Conservation (phyloP, 2,113 vertebrate genomes). For the Triplophysa rosa region DNA sequence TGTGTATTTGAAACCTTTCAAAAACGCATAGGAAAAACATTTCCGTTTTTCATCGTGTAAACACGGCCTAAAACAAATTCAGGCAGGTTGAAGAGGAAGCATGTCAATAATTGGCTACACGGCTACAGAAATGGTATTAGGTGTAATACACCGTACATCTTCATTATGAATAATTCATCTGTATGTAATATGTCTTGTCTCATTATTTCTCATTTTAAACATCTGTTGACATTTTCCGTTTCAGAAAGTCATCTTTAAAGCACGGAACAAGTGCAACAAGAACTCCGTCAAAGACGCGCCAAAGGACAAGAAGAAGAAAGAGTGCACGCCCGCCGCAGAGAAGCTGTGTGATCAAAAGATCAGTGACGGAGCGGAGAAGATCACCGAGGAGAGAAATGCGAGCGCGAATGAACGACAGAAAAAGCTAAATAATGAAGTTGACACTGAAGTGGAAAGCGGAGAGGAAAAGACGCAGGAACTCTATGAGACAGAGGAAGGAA, state of each 20-base stretch:
- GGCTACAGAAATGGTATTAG: too few relatives aligned
- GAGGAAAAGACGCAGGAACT: conserved; percentile 47
- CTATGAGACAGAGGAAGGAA: conserved; percentile 36
- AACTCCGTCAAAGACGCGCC: conserved; percentile 70
- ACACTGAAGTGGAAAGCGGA: conserved; percentile 28
- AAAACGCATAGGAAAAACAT: too few relatives aligned
- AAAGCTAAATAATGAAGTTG: conserved; percentile 16
- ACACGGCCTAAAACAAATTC: too few relatives aligned
- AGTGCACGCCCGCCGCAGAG: conserved; percentile 50
- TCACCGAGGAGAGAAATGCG: conserved; percentile 51
- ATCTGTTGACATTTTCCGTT: conserved; percentile 57
- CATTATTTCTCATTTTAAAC: conserved; percentile 30
- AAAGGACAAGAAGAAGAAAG: conserved; percentile 73
- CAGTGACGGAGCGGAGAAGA: conserved; percentile 55
- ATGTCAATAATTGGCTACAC: too few relatives aligned
- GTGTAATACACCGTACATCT: too few relatives aligned
- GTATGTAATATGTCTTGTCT: conserved; percentile 23
- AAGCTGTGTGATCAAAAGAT: conserved; percentile 64
- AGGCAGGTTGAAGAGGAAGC: too few relatives aligned
- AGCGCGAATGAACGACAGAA: background rate
- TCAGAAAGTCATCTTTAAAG: conserved; percentile 79
- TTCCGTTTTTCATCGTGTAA: too few relatives aligned
- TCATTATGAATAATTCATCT: background rate
- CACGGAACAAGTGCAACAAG: conserved; percentile 74
- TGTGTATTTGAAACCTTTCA: too few relatives aligned